phyloP scores from a whole-genome alignment of 1,140 invertebrate species.

The Drosophila obscura region DNA sequence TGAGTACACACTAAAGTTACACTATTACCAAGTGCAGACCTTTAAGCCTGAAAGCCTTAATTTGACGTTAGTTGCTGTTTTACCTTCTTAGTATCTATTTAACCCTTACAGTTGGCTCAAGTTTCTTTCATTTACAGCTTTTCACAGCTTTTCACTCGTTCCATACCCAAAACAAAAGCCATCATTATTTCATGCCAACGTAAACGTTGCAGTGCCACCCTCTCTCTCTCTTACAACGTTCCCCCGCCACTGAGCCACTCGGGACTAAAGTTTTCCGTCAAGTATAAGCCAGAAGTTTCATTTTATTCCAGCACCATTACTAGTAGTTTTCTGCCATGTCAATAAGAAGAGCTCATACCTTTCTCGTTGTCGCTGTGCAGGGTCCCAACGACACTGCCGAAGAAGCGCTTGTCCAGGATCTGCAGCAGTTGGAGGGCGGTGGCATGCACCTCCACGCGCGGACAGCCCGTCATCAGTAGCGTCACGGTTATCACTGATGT shows the following conservation, averaged over 20 bases:
- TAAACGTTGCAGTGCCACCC: no score
- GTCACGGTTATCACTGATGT: conserved; percentile 99
- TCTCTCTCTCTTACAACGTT: no score
- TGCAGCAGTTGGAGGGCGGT: conserved; percentile 97
- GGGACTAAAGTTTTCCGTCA: not conserved
- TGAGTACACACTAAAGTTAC: no score
- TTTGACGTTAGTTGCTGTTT: no score
- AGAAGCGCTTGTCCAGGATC: conserved; percentile 97
- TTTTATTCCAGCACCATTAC: conserved; percentile 18
- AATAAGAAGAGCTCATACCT: conserved; percentile 84
- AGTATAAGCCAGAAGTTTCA: conserved; percentile 2
- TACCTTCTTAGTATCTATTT: no score
- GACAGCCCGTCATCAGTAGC: conserved; percentile 97
- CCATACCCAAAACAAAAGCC: no score
- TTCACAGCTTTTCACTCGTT: no score
- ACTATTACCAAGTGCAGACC: no score
- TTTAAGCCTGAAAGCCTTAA: no score
- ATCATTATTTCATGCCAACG: no score
- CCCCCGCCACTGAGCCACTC: not conserved
- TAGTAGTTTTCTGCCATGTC: conserved; percentile 15
- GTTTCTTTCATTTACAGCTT: no score
- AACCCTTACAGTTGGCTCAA: no score
- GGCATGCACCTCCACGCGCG: conserved; percentile 94
- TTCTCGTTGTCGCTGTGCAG: conserved; percentile 88
- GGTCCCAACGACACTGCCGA: conserved; percentile 90